These are phyloP conservation scores for Eristalis tenax DNA, from an alignment of 2,888 invertebrate species.

Conservation along the genomic window DNA sequence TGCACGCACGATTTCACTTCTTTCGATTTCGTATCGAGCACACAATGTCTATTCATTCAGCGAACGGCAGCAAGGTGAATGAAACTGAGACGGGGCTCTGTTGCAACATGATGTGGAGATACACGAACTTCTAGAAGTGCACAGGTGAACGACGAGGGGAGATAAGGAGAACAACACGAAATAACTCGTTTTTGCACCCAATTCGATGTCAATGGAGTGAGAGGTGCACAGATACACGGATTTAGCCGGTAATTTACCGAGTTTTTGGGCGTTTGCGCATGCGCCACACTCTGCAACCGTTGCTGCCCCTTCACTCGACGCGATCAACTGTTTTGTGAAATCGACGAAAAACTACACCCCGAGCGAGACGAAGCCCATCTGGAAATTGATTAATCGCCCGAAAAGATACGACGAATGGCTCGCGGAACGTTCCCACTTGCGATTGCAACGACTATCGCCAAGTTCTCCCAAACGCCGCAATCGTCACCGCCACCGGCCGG, in stretches of 20 bases:
- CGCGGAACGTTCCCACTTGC: neutral
- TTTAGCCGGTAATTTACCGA: slow-evolving; percentile 48
- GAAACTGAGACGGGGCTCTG: slow-evolving; percentile 17
- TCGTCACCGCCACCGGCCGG: neutral
- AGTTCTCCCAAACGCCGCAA: neutral
- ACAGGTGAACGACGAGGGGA: slow-evolving; percentile 18
- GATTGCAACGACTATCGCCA: neutral
- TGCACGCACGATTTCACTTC: slow-evolving; percentile 44
- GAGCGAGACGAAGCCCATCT: slow-evolving; percentile 14
- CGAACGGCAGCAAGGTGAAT: slow-evolving; percentile 51
- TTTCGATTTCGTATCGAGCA: neutral
- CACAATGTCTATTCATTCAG: slow-evolving; percentile 32
- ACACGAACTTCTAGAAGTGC: slow-evolving; percentile 12
- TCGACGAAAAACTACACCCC: slow-evolving; percentile 17
- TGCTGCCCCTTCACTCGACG: neutral
- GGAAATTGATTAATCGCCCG: slow-evolving; percentile 48
- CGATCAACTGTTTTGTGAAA: slow-evolving; percentile 50
- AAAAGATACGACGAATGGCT: neutral
- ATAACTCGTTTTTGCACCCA: slow-evolving; percentile 65
- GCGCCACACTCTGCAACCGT: neutral
- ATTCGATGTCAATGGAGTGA: slow-evolving; percentile 49
- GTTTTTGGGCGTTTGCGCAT: slow-evolving; percentile 7
- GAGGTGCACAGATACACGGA: slow-evolving; percentile 30
- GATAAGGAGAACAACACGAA: neutral
- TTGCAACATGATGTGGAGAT: slow-evolving; percentile 10